These are phyloP conservation scores for Reticulitermes speratus DNA, from an alignment of 1,140 invertebrate genomes.

Conservation along the genomic window DNA sequence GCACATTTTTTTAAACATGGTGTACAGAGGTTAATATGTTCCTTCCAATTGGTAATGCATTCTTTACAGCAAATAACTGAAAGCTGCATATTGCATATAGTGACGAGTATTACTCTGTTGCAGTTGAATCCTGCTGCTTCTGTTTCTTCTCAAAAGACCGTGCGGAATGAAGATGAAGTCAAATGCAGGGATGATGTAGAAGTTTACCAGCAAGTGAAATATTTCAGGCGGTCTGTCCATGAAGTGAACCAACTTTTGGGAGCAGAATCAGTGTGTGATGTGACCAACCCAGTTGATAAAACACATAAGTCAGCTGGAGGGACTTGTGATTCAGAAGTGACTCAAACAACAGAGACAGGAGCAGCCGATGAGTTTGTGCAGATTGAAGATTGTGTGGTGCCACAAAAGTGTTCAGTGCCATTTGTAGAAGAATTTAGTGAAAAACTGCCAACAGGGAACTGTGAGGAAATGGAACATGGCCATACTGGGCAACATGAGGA, in stretches of 20 bases:
- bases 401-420: neutral
- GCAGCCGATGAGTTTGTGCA: neutral
- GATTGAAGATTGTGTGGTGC: too few relatives aligned
- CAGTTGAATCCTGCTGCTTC: neutral
- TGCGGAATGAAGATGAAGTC: neutral
- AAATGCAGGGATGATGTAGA: conserved; percentile 31
- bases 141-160: neutral
- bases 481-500: neutral
- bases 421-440: too few relatives aligned
- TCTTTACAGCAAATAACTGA: too few relatives aligned
- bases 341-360: too few relatives aligned
- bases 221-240: conserved; percentile 68
- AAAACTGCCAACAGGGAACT: too few relatives aligned
- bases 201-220: conserved; percentile 73
- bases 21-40: too few relatives aligned
- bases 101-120: neutral
- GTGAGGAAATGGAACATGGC: too few relatives aligned
- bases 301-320: neutral
- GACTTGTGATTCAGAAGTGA: too few relatives aligned
- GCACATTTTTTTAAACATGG: too few relatives aligned
- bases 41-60: too few relatives aligned
- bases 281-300: neutral
- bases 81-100: too few relatives aligned
- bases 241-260: conserved; percentile 69
- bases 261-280: conserved; percentile 35